phyloP scores from a whole-genome alignment of 2,113 vertebrate genomes.

The Oryzias woworae region DNA sequence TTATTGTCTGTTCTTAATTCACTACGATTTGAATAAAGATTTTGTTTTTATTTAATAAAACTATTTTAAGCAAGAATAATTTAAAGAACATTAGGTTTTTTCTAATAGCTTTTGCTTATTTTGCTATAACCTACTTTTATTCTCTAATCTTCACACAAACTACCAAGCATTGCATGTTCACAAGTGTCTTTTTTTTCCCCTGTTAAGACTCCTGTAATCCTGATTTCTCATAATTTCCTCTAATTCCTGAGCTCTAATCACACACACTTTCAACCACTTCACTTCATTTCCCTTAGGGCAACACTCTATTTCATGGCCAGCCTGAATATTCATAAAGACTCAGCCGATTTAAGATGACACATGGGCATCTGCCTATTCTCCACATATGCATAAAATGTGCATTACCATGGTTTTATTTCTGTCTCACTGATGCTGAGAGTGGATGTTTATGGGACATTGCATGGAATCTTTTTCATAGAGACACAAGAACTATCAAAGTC shows the following conservation, averaged over 20 bases:
- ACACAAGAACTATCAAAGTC: conserved; percentile 31
- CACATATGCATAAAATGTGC: conserved; percentile 61
- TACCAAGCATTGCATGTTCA: neutral
- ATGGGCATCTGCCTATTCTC: conserved; percentile 38
- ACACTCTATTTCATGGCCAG: conserved; percentile 44
- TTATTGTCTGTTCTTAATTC: too few relatives aligned
- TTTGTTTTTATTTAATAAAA: too few relatives aligned
- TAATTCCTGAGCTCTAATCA: conserved; percentile 44
- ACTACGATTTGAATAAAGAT: too few relatives aligned
- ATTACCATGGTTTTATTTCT: conserved; percentile 56
- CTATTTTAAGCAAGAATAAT: too few relatives aligned
- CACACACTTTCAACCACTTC: conserved; percentile 44
- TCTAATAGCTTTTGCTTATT: too few relatives aligned
- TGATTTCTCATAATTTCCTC: conserved; percentile 34
- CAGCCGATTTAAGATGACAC: conserved; percentile 48
- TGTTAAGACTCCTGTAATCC: conserved; percentile 29
- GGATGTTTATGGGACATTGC: conserved; percentile 38
- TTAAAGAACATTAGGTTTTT: neutral
- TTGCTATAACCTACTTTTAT: neutral
- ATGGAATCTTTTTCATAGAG: conserved; percentile 25
- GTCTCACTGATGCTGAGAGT: conserved; percentile 31
- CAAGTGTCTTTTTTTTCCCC: neutral
- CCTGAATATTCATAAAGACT: conserved; percentile 72
- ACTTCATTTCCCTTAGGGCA: conserved; percentile 55
- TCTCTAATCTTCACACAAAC: neutral